phyloP scores from a whole-genome alignment of 2,113 vertebrate genomes.

The Junco hyemalis region DNA sequence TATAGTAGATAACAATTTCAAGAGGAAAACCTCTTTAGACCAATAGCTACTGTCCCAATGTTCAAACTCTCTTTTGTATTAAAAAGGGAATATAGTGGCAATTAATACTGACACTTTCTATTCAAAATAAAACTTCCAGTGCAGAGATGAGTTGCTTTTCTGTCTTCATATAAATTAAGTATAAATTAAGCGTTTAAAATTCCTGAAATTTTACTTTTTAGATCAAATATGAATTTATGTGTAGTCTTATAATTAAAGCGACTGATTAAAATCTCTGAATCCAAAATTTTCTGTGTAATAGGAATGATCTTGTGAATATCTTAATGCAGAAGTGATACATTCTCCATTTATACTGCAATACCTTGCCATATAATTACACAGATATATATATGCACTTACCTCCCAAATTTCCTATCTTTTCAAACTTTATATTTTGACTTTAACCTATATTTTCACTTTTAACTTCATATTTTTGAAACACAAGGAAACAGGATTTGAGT shows the following conservation, averaged over 20 bases:
- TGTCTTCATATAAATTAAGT: neutral
- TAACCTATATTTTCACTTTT: neutral
- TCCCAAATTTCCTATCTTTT: neutral
- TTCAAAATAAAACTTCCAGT: neutral
- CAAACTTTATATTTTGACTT: neutral
- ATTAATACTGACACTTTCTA: neutral
- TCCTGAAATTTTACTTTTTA: neutral
- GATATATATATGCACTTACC: rapidly evolving
- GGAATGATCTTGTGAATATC: neutral
- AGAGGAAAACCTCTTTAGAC: neutral
- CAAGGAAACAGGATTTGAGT: neutral
- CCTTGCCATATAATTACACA: neutral
- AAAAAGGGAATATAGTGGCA: neutral
- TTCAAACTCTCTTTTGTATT: neutral
- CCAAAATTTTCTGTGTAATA: neutral
- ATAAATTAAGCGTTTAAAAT: neutral
- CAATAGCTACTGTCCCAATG: neutral
- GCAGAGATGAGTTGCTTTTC: neutral
- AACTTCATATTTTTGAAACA: neutral
- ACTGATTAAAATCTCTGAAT: neutral
- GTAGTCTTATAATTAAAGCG: neutral
- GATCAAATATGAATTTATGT: neutral
- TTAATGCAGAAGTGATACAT: neutral
- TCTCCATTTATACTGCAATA: neutral
- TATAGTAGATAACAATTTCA: neutral